A percentile compares a stretch with the other conserved stretches of the same genome.
phyloP scores from a whole-genome alignment of 2,113 vertebrate species.

The Oriolus oriolus region DNA sequence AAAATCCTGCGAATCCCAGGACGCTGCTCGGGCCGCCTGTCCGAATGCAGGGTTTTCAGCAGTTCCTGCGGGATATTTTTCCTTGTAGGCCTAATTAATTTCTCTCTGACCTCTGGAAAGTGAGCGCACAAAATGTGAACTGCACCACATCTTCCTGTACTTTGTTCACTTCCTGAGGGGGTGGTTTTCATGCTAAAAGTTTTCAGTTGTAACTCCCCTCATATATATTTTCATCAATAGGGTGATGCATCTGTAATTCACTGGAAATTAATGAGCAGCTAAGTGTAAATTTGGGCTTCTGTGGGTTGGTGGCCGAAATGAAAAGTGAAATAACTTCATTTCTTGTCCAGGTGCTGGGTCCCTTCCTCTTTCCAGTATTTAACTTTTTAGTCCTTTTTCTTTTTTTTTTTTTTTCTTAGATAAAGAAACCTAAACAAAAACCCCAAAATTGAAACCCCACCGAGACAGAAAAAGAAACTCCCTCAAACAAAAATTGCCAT shows the following conservation, averaged over 20 bases:
- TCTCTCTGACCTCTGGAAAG: background rate
- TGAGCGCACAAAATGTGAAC: background rate
- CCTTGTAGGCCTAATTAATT: background rate
- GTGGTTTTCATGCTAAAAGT: background rate
- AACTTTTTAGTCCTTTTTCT: background rate
- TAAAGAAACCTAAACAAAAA: background rate
- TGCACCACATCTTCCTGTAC: background rate
- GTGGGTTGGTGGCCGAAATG: background rate
- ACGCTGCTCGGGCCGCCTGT: background rate
- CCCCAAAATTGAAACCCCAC: background rate
- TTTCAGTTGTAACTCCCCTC: fast-evolving
- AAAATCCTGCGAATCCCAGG: background rate
- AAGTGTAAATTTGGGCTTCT: background rate
- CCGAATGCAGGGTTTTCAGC: background rate
- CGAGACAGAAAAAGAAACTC: background rate
- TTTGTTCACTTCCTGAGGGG: background rate
- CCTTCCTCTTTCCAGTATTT: background rate
- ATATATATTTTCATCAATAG: fast-evolving
- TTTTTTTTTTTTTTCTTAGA: background rate
- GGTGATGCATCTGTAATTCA: background rate
- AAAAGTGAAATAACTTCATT: background rate
- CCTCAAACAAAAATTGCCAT: background rate
- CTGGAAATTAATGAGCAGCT: background rate
- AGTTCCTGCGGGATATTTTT: background rate
- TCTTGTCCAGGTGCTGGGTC: background rate